A percentile compares a stretch with the other conserved stretches of the same genome.
Conservation (phyloP, 2,888 invertebrate species). For the Erebia epiphron region DNA sequence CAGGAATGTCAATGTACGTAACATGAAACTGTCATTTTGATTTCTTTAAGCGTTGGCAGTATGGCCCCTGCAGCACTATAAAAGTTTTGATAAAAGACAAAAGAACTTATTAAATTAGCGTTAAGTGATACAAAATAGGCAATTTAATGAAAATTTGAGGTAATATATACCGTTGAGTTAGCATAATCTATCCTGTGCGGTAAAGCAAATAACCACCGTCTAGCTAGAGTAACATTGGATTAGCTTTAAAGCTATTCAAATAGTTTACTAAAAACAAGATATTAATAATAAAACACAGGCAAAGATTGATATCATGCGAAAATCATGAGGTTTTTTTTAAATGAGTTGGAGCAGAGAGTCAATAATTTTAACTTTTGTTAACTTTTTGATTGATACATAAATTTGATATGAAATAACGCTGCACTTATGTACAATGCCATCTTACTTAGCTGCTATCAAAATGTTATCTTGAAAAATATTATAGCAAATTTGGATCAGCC, state of each 20-base stretch:
- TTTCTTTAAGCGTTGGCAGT: too few relatives aligned
- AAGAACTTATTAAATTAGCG: neutral
- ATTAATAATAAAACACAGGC: neutral
- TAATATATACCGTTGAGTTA: too few relatives aligned
- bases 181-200: too few relatives aligned
- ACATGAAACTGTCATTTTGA: too few relatives aligned
- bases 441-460: slow-evolving; percentile 11
- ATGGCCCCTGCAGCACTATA: too few relatives aligned
- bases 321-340: neutral
- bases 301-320: neutral
- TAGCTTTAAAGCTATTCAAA: too few relatives aligned
- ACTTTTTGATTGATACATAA: too few relatives aligned
- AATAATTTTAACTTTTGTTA: too few relatives aligned
- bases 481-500: slow-evolving; percentile 32
- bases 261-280: neutral
- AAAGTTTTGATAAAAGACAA: neutral
- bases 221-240: neutral
- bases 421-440: neutral
- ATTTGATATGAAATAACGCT: slow-evolving; percentile 3
- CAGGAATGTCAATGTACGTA: too few relatives aligned
- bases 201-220: neutral
- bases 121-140: too few relatives aligned
- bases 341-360: too few relatives aligned
- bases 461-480: slow-evolving; percentile 30
- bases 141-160: too few relatives aligned